Percentiles rank a stretch among this genome's conserved stretches.
These are phyloP conservation scores for Taxidea taxus DNA, from an alignment of 2,113 vertebrate genomes.

Conservation along the genomic window DNA sequence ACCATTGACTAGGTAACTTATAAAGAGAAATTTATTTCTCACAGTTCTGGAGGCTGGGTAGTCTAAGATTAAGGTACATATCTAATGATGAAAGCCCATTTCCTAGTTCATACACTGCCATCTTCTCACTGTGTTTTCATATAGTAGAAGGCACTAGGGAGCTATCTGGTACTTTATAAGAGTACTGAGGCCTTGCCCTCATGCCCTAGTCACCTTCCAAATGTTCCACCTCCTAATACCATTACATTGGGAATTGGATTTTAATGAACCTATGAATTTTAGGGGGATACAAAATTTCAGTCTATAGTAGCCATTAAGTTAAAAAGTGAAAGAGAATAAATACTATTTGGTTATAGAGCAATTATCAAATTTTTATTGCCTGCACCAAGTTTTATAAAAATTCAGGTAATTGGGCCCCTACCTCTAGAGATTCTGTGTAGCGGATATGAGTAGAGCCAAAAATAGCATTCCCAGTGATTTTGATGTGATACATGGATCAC, in stretches of 20 bases:
- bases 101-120: neutral
- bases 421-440: neutral
- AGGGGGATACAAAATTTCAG: neutral
- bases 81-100: neutral
- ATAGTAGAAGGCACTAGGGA: neutral
- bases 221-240: neutral
- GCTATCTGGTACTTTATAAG: neutral
- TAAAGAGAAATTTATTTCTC: neutral
- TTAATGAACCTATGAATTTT: neutral
- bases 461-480: neutral
- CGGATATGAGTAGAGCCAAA: neutral
- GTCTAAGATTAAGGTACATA: neutral
- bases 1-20: neutral
- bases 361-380: neutral
- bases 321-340: neutral
- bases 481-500: neutral
- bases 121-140: neutral
- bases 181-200: neutral
- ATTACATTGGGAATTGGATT: neutral
- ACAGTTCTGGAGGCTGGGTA: neutral
- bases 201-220: neutral
- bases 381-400: neutral
- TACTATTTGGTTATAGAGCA: neutral
- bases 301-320: neutral
- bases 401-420: neutral